Evolutionary conservation across 2,113 vertebrate genomes (phyloP).

Genomic region (Xyliphius kryptos): DNA sequence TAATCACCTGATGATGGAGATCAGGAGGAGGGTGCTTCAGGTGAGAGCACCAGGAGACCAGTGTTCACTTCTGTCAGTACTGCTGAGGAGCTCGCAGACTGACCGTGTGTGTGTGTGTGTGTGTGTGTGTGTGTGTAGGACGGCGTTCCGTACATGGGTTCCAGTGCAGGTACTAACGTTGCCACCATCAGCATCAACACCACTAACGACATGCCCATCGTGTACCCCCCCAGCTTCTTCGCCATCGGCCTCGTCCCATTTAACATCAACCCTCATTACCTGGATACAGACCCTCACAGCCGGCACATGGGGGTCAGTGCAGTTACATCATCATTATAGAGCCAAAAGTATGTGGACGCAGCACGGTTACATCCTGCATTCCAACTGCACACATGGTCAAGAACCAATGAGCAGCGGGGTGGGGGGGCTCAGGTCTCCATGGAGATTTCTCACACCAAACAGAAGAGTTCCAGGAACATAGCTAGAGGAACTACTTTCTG

Average conservation of each 20-base stretch:
- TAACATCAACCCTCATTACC: constrained; percentile 83
- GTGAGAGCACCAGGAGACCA: constrained; percentile 47
- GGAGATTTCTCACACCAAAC: too few relatives aligned
- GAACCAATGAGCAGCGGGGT: too few relatives aligned
- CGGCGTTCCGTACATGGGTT: constrained; percentile 78
- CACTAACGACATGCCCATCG: constrained; percentile 85
- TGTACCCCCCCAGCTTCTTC: constrained; percentile 71
- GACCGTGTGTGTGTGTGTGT: neutral
- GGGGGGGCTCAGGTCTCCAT: too few relatives aligned
- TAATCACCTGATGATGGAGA: constrained; percentile 69
- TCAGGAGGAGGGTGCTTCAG: constrained; percentile 74
- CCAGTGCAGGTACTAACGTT: constrained; percentile 78
- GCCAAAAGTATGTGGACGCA: neutral
- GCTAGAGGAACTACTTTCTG: too few relatives aligned
- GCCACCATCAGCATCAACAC: constrained; percentile 78
- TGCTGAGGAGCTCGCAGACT: neutral
- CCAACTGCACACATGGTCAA: too few relatives aligned
- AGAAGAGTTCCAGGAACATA: too few relatives aligned
- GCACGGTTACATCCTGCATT: neutral
- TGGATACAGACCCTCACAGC: constrained; percentile 69
- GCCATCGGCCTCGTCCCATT: constrained; percentile 79
- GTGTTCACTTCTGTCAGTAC: too few relatives aligned
- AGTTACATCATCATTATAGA: neutral
- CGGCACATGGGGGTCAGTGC: constrained; percentile 78
- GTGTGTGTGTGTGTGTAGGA: constrained; percentile 52